These are phyloP conservation scores for Melikaiella ostensackeni DNA, from an alignment of 2,888 invertebrate genomes.

Conservation along the genomic window DNA sequence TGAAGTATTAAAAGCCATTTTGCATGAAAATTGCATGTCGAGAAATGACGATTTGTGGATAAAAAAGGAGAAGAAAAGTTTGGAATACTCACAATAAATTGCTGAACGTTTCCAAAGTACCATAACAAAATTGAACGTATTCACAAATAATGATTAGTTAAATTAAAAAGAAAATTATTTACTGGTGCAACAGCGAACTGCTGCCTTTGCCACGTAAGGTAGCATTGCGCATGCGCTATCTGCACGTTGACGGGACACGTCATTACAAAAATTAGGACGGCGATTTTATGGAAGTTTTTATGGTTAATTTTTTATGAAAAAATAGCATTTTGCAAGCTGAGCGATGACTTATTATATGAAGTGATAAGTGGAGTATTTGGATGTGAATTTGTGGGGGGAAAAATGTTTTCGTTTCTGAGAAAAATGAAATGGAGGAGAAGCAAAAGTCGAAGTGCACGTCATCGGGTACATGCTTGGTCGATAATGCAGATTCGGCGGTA, in stretches of 20 bases:
- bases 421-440: background rate
- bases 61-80: slow-evolving; percentile 7
- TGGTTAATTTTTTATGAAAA: background rate
- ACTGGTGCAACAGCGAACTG: slow-evolving; percentile 63
- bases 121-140: slow-evolving; percentile 70
- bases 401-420: background rate
- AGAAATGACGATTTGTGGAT: slow-evolving; percentile 31
- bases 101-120: slow-evolving; percentile 62
- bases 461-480: slow-evolving; percentile 7
- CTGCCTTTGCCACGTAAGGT: slow-evolving; percentile 81
- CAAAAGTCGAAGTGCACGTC: background rate
- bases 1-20: slow-evolving; percentile 59
- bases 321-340: background rate
- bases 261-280: slow-evolving; percentile 50
- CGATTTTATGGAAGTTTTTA: background rate
- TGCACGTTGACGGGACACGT: slow-evolving; percentile 71
- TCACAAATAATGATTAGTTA: slow-evolving; percentile 69
- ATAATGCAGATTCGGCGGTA: background rate
- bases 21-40: slow-evolving; percentile 48
- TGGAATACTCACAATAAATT: slow-evolving; percentile 66
- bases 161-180: slow-evolving; percentile 65
- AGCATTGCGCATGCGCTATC: slow-evolving; percentile 79
- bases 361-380: background rate
- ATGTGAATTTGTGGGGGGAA: background rate
- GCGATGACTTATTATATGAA: background rate